Evolutionary conservation across 2,113 vertebrate species (phyloP).

Genomic region (Lepisosteus osseus): DNA sequence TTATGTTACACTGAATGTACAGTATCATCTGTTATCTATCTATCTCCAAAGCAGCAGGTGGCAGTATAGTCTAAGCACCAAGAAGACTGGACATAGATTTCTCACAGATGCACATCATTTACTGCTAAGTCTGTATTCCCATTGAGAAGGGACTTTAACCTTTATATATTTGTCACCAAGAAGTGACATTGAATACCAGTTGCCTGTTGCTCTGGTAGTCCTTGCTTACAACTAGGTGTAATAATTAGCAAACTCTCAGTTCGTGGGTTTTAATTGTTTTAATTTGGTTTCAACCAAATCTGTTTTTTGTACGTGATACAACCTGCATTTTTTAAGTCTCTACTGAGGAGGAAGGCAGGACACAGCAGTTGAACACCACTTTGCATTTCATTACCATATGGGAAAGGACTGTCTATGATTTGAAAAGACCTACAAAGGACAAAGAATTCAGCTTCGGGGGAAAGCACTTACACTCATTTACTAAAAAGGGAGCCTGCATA

Average conservation of each 20-base stretch:
- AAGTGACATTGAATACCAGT: constrained; percentile 64
- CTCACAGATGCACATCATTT: constrained; percentile 30
- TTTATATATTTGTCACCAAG: constrained; percentile 65
- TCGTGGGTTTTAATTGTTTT: constrained; percentile 50
- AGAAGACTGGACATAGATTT: not conserved
- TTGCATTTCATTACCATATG: constrained; percentile 59
- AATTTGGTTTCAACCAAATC: constrained; percentile 57
- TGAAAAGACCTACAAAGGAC: constrained; percentile 60
- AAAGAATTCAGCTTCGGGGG: constrained; percentile 63
- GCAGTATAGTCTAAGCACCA: constrained; percentile 69
- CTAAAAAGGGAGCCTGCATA: constrained; percentile 60
- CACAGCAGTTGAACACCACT: constrained; percentile 55
- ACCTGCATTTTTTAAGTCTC: constrained; percentile 51
- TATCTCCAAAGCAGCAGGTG: constrained; percentile 63
- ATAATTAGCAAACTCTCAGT: constrained; percentile 67
- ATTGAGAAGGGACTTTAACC: constrained; percentile 65
- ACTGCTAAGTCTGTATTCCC: constrained; percentile 50
- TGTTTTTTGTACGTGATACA: constrained; percentile 59
- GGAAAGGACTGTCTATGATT: constrained; percentile 56
- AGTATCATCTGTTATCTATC: not conserved
- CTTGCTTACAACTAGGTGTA: constrained; percentile 59
- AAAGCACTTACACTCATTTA: constrained; percentile 65
- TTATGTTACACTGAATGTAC: too few species aligned
- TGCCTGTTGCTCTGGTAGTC: constrained; percentile 50
- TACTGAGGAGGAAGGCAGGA: constrained; percentile 35